Conservation (phyloP, 2,113 vertebrate genomes). For the Muntiacus reevesi region DNA sequence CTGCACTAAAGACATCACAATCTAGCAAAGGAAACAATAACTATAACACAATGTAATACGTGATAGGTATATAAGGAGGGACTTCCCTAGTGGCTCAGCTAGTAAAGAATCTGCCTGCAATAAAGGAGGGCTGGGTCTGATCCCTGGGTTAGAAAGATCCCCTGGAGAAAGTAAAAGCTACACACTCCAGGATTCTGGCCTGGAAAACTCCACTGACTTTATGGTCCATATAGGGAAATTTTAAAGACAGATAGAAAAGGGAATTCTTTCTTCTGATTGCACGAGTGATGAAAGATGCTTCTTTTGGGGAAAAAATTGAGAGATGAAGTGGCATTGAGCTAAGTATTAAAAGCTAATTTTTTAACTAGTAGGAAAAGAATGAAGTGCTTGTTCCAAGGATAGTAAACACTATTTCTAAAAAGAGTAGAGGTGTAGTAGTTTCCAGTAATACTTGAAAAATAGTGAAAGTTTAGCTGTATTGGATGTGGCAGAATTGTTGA, state of each 20-base stretch:
- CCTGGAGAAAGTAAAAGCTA: neutral
- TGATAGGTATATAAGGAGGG: neutral
- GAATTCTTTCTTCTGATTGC: neutral
- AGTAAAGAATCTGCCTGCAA: neutral
- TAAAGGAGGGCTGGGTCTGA: neutral
- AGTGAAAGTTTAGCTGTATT: neutral
- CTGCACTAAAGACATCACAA: neutral
- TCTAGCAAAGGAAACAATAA: neutral
- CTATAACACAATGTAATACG: neutral
- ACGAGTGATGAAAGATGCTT: neutral
- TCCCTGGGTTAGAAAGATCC: neutral
- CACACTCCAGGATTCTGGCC: neutral
- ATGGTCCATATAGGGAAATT: neutral
- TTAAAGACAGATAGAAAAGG: neutral
- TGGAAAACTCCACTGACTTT: neutral
- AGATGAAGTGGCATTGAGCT: neutral
- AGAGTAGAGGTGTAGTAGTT: neutral
- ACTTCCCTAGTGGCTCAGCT: neutral
- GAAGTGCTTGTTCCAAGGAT: neutral
- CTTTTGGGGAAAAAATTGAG: neutral
- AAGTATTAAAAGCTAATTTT: neutral
- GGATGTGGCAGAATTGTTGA: neutral
- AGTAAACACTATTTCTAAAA: neutral
- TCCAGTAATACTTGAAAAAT: neutral
- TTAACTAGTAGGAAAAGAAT: neutral